Evolutionary conservation across 2,113 vertebrate species (phyloP).

Genomic region (Microtus pennsylvanicus): DNA sequence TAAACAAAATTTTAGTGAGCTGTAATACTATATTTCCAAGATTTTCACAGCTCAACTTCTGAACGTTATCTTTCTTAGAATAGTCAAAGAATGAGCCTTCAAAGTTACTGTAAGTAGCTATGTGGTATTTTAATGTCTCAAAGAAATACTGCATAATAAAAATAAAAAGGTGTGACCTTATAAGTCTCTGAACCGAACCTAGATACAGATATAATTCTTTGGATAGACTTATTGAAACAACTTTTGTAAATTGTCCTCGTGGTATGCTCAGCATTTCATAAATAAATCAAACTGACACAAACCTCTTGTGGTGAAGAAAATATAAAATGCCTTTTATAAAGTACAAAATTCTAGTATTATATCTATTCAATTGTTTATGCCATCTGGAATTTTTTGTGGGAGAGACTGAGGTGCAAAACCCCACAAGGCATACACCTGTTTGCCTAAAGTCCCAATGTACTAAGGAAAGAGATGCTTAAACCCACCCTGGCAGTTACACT

Average conservation of each 20-base stretch:
- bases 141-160: neutral
- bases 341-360: conserved; percentile 32
- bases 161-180: neutral
- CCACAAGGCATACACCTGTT: neutral
- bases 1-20: neutral
- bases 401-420: conserved; percentile 36
- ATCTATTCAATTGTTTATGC: neutral
- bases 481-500: neutral
- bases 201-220: conserved; percentile 14
- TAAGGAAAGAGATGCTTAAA: conserved; percentile 13
- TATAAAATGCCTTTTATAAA: neutral
- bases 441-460: neutral
- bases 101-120: neutral
- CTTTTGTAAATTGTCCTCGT: conserved; percentile 35
- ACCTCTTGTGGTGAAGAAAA: neutral
- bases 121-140: conserved; percentile 35
- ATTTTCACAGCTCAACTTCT: conserved; percentile 28
- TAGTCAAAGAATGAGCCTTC: neutral
- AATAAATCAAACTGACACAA: conserved; percentile 45
- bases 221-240: neutral
- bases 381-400: neutral
- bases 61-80: conserved; percentile 12
- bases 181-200: neutral
- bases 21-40: neutral
- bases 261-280: neutral